Evolutionary conservation across 2,888 invertebrate genomes (phyloP).

Genomic region (Tricholauxania praeusta): DNA sequence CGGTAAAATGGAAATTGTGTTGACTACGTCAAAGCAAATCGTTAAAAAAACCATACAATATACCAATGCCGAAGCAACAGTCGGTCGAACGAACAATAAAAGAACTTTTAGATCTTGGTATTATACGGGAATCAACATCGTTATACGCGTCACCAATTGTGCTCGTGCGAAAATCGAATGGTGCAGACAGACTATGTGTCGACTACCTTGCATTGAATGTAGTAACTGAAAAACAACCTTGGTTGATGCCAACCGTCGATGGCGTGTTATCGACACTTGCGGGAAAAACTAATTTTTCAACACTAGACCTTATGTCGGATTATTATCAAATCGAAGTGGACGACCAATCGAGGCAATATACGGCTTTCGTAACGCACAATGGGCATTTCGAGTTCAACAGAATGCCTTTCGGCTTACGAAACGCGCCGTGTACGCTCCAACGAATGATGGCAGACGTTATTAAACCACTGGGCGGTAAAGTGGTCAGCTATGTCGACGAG

Average conservation of each 20-base stretch:
- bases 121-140: slow-evolving; percentile 32
- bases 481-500: slow-evolving; percentile 23
- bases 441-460: slow-evolving; percentile 41
- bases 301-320: slow-evolving; percentile 21
- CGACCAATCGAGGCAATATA: slow-evolving; percentile 31
- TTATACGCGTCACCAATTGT: slow-evolving; percentile 32
- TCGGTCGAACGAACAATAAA: slow-evolving; percentile 11
- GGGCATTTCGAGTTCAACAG: slow-evolving; percentile 1
- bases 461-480: neutral
- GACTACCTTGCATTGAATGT: slow-evolving; percentile 41
- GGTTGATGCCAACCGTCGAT: slow-evolving; percentile 39
- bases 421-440: slow-evolving; percentile 24
- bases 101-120: slow-evolving; percentile 33
- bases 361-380: slow-evolving; percentile 10
- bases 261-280: slow-evolving; percentile 57
- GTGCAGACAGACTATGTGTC: slow-evolving; percentile 55
- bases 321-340: slow-evolving; percentile 42
- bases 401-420: slow-evolving; percentile 8
- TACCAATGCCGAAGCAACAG: slow-evolving; percentile 39
- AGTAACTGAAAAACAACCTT: slow-evolving; percentile 37
- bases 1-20: slow-evolving; percentile 39
- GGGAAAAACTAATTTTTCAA: slow-evolving; percentile 51
- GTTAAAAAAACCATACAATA: slow-evolving; percentile 34
- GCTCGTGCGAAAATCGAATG: slow-evolving; percentile 50
- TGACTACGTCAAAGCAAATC: slow-evolving; percentile 27